These are phyloP conservation scores for Drosophila willistoni DNA, from an alignment of 1,140 invertebrate genomes.

Conservation along the genomic window DNA sequence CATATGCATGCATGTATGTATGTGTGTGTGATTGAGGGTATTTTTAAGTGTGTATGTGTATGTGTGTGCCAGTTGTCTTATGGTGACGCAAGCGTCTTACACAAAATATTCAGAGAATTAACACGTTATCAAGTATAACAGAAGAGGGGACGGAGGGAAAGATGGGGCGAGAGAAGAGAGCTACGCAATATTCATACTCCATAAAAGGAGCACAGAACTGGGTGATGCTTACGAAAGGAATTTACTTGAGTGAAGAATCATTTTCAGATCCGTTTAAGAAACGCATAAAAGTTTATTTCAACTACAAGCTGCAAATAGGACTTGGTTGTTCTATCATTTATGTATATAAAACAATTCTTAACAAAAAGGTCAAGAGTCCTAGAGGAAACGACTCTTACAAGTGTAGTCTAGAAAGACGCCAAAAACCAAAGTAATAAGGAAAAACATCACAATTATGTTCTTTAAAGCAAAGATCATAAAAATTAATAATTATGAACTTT, in stretches of 20 bases:
- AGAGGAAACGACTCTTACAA: too few species aligned
- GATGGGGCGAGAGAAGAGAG: slow-evolving; percentile 6
- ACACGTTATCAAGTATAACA: slow-evolving; percentile 36
- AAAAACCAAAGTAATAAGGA: too few species aligned
- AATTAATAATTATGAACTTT: too few species aligned
- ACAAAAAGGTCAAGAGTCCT: too few species aligned
- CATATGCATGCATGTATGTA: slow-evolving; percentile 9
- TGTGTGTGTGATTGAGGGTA: slow-evolving; percentile 23
- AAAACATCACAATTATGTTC: too few species aligned
- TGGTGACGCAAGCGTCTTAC: slow-evolving; percentile 58
- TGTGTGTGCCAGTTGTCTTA: slow-evolving; percentile 46
- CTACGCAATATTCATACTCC: background rate
- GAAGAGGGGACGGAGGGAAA: background rate
- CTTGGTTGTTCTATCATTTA: too few species aligned
- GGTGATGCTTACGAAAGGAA: background rate
- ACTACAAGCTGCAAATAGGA: too few species aligned
- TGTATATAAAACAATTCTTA: too few species aligned
- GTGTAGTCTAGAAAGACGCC: too few species aligned
- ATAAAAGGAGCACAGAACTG: background rate
- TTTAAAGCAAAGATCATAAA: too few species aligned
- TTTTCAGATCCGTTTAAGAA: background rate
- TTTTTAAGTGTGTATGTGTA: slow-evolving; percentile 17
- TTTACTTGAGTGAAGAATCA: background rate
- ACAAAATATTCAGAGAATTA: slow-evolving; percentile 48
- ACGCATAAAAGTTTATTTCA: background rate